Evolutionary conservation across 2,888 invertebrate genomes (phyloP).

Genomic region (Ceramica pisi): DNA sequence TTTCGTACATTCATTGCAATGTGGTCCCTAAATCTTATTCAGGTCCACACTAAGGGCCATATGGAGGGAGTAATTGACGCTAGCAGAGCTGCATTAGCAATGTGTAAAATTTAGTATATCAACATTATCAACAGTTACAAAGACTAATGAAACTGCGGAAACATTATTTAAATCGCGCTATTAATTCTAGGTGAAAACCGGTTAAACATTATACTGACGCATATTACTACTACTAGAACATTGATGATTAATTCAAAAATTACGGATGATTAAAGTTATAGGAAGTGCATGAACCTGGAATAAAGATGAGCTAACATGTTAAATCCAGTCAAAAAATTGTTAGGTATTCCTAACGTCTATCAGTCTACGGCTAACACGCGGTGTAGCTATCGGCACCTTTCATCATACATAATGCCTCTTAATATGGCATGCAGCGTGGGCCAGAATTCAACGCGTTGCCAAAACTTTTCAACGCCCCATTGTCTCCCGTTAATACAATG

Average conservation of each 20-base stretch:
- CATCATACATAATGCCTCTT: slow-evolving; percentile 46
- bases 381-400: slow-evolving; percentile 55
- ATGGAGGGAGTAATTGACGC: not conserved
- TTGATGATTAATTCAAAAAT: too few relatives aligned
- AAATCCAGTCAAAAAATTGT: not conserved
- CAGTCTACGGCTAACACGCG: slow-evolving; percentile 32
- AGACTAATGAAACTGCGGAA: not conserved
- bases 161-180: not conserved
- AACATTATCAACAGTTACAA: too few relatives aligned
- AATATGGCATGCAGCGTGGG: slow-evolving; percentile 59
- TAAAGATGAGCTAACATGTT: not conserved
- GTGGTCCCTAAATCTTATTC: not conserved
- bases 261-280: slow-evolving; percentile 2
- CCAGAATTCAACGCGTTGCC: slow-evolving; percentile 51
- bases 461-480: slow-evolving; percentile 64
- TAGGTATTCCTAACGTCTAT: slow-evolving; percentile 28
- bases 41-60: too few relatives aligned
- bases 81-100: too few relatives aligned
- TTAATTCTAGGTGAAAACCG: not conserved
- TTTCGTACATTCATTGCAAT: slow-evolving; percentile 4
- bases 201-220: not conserved
- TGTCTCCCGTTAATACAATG: slow-evolving; percentile 64
- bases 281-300: slow-evolving; percentile 3
- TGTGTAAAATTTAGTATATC: too few relatives aligned
- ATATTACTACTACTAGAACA: not conserved